Percentiles rank a stretch among this genome's conserved stretches.
Evolutionary conservation across 2,797 vertebrate species (phyloP).

Genomic region (Catharus ustulatus): DNA sequence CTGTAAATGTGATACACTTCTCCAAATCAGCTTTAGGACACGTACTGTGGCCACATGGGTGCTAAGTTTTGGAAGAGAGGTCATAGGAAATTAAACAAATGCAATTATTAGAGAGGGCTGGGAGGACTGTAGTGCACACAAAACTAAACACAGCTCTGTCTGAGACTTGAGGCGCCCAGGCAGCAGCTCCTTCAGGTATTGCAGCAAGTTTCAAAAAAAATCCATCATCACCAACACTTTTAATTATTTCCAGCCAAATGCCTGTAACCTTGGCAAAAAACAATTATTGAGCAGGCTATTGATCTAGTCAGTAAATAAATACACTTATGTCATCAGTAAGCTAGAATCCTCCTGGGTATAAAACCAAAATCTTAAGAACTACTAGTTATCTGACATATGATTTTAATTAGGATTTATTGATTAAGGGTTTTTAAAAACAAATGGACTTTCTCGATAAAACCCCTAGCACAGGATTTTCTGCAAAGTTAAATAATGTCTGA

Average conservation of each 20-base stretch:
- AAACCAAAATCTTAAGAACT: slow-evolving; percentile 45
- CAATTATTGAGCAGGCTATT: slow-evolving; percentile 55
- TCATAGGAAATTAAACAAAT: neutral
- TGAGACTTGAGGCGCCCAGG: neutral
- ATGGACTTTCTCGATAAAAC: slow-evolving; percentile 32
- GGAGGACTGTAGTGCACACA: neutral
- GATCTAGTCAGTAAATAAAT: slow-evolving; percentile 64
- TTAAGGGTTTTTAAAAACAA: slow-evolving; percentile 47
- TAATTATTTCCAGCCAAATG: slow-evolving; percentile 54
- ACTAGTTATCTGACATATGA: slow-evolving; percentile 59
- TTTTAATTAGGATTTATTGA: slow-evolving; percentile 69
- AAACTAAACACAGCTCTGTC: neutral
- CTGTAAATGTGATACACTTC: neutral
- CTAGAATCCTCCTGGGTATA: slow-evolving; percentile 41
- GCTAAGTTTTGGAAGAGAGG: neutral
- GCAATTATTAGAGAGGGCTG: neutral
- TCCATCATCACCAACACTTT: slow-evolving; percentile 21
- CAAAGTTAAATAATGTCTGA: slow-evolving; percentile 23
- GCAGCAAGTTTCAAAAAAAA: slow-evolving; percentile 35
- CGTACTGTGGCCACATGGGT: neutral
- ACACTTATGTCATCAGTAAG: slow-evolving; percentile 46
- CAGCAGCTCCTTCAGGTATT: slow-evolving; percentile 22
- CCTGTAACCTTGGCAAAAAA: slow-evolving; percentile 36
- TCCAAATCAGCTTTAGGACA: neutral
- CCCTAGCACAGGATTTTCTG: neutral